Conservation (phyloP, 1,140 invertebrate genomes). For the Gonioctena quinquepunctata region DNA sequence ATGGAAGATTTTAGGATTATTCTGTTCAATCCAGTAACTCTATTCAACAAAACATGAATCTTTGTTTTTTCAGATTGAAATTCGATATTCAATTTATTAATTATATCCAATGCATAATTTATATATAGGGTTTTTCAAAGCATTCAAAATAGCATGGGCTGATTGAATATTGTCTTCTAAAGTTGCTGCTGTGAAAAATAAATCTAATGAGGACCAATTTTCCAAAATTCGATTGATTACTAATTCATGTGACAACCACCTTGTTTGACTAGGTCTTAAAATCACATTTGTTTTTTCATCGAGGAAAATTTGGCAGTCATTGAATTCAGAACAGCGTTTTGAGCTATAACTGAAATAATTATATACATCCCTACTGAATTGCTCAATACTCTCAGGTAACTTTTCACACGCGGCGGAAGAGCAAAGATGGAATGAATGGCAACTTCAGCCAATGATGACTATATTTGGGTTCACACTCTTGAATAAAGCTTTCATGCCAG, state of each 20-base stretch:
- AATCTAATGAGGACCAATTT: background rate
- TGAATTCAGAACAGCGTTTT: slow-evolving; percentile 37
- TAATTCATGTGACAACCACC: slow-evolving; percentile 3
- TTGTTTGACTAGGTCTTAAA: slow-evolving; percentile 3
- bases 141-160: background rate
- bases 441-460: slow-evolving; percentile 14
- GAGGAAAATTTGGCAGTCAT: slow-evolving; percentile 35
- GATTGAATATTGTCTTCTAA: slow-evolving; percentile 9
- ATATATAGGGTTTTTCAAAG: slow-evolving; percentile 3
- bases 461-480: slow-evolving; percentile 11
- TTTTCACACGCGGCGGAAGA: slow-evolving; percentile 24
- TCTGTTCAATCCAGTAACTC: slow-evolving; percentile 4
- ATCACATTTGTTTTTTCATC: background rate
- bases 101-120: slow-evolving; percentile 8
- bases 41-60: slow-evolving; percentile 1
- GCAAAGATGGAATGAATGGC: slow-evolving; percentile 23
- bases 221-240: slow-evolving; percentile 1
- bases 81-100: slow-evolving; percentile 16
- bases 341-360: slow-evolving; percentile 42
- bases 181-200: slow-evolving; percentile 7
- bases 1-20: slow-evolving; percentile 7
- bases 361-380: slow-evolving; percentile 38
- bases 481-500: slow-evolving; percentile 12
- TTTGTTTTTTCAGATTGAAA: slow-evolving; percentile 14
- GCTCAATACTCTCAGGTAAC: slow-evolving; percentile 20